Percentiles rank a stretch among this genome's conserved stretches.
These are phyloP conservation scores for Rhynchonycteris naso DNA, from an alignment of 2,797 vertebrate genomes.

Conservation along the genomic window DNA sequence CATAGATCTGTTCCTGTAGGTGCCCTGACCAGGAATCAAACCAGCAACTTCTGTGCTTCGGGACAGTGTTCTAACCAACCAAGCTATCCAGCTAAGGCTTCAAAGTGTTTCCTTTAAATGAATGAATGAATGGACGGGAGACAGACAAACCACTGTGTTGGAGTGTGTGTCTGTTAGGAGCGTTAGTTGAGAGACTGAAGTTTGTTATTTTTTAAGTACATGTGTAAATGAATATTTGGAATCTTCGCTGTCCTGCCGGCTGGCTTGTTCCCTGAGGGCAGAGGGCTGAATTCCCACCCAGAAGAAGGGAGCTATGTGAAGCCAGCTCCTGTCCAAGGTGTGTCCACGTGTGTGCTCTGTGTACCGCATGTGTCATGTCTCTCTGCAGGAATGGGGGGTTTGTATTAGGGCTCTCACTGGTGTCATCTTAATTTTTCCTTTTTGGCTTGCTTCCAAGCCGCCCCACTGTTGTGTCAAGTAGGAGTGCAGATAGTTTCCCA, in stretches of 20 bases:
- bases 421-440: accelerated
- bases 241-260: no score
- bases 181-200: neutral
- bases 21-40: no score
- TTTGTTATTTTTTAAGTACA: neutral
- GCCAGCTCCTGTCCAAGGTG: accelerated
- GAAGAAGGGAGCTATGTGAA: neutral
- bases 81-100: no score
- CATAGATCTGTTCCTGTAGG: no score
- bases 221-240: neutral
- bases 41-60: no score
- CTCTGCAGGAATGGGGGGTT: accelerated
- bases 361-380: no score
- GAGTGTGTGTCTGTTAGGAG: neutral
- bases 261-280: neutral
- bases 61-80: no score
- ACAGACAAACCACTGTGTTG: neutral
- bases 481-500: neutral
- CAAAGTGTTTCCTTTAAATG: no score
- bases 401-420: neutral
- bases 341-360: accelerated
- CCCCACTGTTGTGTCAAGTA: neutral
- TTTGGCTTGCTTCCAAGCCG: neutral
- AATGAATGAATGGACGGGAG: accelerated
- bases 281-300: neutral